Percentiles rank a stretch among this genome's conserved stretches.
These are phyloP conservation scores for Machaerirhynchus nigripectus DNA, from an alignment of 2,113 vertebrate species.

Conservation along the genomic window DNA sequence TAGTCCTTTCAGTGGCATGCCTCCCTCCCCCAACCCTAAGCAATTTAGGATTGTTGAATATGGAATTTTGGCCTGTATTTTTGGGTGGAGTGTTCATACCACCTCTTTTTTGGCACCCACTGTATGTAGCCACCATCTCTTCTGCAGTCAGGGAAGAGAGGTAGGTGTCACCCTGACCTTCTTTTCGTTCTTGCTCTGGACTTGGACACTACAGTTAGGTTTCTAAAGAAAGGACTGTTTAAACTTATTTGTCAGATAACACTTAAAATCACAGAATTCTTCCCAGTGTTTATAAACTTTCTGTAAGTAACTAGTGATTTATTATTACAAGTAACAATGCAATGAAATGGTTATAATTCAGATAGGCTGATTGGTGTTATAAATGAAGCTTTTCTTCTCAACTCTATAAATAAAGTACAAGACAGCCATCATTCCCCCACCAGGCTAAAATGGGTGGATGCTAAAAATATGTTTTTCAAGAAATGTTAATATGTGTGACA, in stretches of 20 bases:
- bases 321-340: neutral
- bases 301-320: neutral
- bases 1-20: constrained; percentile 10
- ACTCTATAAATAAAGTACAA: neutral
- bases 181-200: neutral
- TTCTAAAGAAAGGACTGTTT: neutral
- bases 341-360: neutral
- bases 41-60: constrained; percentile 5
- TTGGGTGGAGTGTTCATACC: constrained; percentile 1
- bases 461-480: neutral
- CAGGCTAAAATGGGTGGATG: neutral
- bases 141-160: neutral
- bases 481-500: neutral
- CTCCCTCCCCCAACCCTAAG: neutral
- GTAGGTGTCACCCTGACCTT: neutral
- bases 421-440: neutral
- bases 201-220: neutral
- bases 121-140: neutral
- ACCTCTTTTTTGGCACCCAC: neutral
- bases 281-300: neutral
- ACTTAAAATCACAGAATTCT: neutral
- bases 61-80: constrained; percentile 23
- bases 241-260: neutral
- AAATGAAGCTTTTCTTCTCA: neutral
- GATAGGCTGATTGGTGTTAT: neutral